Percentiles rank a stretch among this genome's conserved stretches.
These are phyloP conservation scores for Hyles lineata DNA, from an alignment of 2,888 invertebrate species.

Conservation along the genomic window DNA sequence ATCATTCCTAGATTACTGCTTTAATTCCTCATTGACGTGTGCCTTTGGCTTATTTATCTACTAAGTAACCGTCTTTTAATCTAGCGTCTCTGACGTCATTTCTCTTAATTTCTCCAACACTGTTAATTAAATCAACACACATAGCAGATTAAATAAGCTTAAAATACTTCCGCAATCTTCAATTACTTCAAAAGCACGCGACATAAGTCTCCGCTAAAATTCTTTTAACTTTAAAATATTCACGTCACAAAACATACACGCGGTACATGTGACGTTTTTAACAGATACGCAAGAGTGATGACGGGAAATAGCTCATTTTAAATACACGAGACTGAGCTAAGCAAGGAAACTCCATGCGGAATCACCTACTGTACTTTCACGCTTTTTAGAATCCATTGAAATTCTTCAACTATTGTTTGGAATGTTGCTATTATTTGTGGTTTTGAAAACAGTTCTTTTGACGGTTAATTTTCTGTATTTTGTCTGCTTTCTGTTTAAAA, in stretches of 20 bases:
- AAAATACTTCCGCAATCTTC: conserved; percentile 8
- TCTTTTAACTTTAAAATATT: conserved; percentile 33
- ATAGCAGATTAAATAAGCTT: neutral
- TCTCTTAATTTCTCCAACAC: neutral
- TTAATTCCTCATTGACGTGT: too few relatives aligned
- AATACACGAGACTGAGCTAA: conserved; percentile 70
- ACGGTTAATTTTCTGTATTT: neutral
- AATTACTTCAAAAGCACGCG: conserved; percentile 18
- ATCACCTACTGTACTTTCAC: conserved; percentile 51
- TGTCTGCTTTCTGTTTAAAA: neutral
- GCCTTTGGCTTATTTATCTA: too few relatives aligned
- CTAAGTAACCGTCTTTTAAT: neutral
- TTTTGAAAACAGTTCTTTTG: neutral
- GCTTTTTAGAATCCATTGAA: conserved; percentile 51
- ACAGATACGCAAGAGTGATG: conserved; percentile 58
- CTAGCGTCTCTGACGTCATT: neutral
- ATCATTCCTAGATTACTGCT: too few relatives aligned
- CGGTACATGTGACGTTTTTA: conserved; percentile 55
- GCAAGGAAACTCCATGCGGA: conserved; percentile 54
- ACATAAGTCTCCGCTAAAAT: conserved; percentile 28
- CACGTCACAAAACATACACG: conserved; percentile 32
- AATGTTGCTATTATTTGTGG: neutral
- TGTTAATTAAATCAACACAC: neutral
- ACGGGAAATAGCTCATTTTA: conserved; percentile 74
- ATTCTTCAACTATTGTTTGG: conserved; percentile 16